Conservation (phyloP, 1,140 invertebrate genomes). For the Chymomyza costata region DNA sequence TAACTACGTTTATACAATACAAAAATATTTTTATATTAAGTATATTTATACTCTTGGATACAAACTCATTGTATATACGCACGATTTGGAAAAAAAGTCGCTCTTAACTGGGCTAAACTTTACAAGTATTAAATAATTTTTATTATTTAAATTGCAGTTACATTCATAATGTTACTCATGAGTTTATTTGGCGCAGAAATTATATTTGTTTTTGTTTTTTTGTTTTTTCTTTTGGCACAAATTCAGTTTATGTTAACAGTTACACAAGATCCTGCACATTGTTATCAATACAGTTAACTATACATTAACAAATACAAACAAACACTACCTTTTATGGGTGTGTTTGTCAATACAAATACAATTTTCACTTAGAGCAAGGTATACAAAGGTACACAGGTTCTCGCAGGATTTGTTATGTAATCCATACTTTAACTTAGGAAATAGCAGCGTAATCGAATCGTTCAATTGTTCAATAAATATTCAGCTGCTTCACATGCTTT, state of each 20-base stretch:
- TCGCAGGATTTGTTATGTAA: too few relatives aligned
- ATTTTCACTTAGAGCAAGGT: too few relatives aligned
- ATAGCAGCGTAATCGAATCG: too few relatives aligned
- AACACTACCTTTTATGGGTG: conserved; percentile 6
- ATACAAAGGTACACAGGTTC: too few relatives aligned
- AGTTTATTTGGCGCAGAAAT: conserved; percentile 39
- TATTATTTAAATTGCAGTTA: conserved; percentile 25
- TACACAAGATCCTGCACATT: conserved; percentile 35
- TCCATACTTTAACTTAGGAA: too few relatives aligned
- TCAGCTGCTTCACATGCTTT: too few relatives aligned
- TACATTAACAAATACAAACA: conserved; percentile 14
- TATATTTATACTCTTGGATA: conserved; percentile 15
- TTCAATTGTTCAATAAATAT: too few relatives aligned
- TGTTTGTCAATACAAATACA: not conserved
- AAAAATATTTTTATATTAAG: conserved; percentile 55
- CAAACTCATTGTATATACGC: conserved; percentile 11
- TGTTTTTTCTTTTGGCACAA: conserved; percentile 44
- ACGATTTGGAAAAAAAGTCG: conserved; percentile 10
- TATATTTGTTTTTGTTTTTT: conserved; percentile 23
- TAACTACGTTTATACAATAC: conserved; percentile 51
- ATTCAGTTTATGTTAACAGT: conserved; percentile 19
- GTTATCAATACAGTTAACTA: conserved; percentile 30
- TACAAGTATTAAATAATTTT: not conserved
- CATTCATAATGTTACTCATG: conserved; percentile 25
- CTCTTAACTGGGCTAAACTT: not conserved